Conservation (phyloP, 1,140 invertebrate genomes). For the Macrostomum lignano region DNA sequence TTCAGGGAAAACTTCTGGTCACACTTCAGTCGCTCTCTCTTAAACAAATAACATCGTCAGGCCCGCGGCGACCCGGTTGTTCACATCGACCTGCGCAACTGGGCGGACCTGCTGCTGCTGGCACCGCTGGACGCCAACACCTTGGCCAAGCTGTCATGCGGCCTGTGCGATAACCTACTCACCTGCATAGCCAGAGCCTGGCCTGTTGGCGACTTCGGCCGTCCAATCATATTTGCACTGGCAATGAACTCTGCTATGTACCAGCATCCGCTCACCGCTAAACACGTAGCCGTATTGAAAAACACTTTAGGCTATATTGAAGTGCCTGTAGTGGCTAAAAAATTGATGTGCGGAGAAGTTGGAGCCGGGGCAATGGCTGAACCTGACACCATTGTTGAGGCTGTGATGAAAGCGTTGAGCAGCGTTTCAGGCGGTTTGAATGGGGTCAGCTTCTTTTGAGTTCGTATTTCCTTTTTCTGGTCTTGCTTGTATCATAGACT, state of each 20-base stretch:
- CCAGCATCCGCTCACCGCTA: slow-evolving; percentile 61
- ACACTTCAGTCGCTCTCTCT: too few relatives aligned
- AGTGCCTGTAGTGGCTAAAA: slow-evolving; percentile 57
- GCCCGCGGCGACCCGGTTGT: slow-evolving; percentile 58
- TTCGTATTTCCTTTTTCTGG: too few relatives aligned
- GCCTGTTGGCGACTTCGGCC: slow-evolving; percentile 34
- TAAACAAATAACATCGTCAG: too few relatives aligned
- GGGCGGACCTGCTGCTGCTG: slow-evolving; percentile 71
- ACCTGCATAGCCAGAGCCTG: slow-evolving; percentile 73
- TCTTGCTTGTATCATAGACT: too few relatives aligned
- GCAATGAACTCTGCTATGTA: slow-evolving; percentile 87
- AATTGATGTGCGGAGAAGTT: slow-evolving; percentile 67
- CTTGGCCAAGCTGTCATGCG: slow-evolving; percentile 63
- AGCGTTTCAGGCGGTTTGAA: too few relatives aligned
- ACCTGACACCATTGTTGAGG: slow-evolving; percentile 41
- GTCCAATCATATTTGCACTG: slow-evolving; percentile 63
- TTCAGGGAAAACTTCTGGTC: too few relatives aligned
- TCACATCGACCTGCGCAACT: slow-evolving; percentile 68
- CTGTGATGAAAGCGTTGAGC: background rate
- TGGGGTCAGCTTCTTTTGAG: too few relatives aligned
- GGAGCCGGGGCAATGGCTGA: slow-evolving; percentile 68
- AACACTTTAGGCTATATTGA: slow-evolving; percentile 47
- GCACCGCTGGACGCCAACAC: slow-evolving; percentile 89
- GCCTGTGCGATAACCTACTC: slow-evolving; percentile 80
- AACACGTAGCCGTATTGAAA: slow-evolving; percentile 42